Percentiles rank a stretch among this genome's conserved stretches.
Evolutionary conservation across 1,140 invertebrate genomes (phyloP).

Genomic region (Sminthurinus signatus): DNA sequence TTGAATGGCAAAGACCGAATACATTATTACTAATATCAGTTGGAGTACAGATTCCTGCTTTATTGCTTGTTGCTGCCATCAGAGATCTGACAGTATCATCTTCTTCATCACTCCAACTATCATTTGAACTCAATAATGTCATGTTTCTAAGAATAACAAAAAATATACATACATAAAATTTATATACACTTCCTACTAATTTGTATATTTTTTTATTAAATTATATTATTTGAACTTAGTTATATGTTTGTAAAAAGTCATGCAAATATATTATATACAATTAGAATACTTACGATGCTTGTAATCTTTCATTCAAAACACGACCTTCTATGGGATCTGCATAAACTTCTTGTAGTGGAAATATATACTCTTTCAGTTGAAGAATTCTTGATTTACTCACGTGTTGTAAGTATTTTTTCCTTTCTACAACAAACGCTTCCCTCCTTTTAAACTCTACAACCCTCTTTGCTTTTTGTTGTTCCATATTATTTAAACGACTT

Average conservation of each 20-base stretch:
- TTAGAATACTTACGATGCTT: slow-evolving; percentile 15
- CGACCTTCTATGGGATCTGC: not conserved
- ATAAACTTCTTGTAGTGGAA: slow-evolving; percentile 28
- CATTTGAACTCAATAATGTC: slow-evolving; percentile 21
- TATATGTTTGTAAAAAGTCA: no score
- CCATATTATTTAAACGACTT: slow-evolving; percentile 34
- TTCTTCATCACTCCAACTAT: slow-evolving; percentile 48
- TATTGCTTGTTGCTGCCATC: slow-evolving; percentile 67
- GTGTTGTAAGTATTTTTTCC: slow-evolving; percentile 24
- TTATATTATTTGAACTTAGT: no score
- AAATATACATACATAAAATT: slow-evolving; percentile 38
- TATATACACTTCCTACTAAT: slow-evolving; percentile 19
- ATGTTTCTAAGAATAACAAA: slow-evolving; percentile 50
- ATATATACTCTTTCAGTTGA: slow-evolving; percentile 35
- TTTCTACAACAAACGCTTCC: slow-evolving; percentile 6
- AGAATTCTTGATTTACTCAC: slow-evolving; percentile 29
- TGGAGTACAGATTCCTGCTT: slow-evolving; percentile 59
- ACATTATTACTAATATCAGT: slow-evolving; percentile 54
- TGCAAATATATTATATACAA: slow-evolving; percentile 4
- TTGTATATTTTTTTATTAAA: no score
- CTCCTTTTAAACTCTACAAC: slow-evolving; percentile 15
- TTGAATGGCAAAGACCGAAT: slow-evolving; percentile 58
- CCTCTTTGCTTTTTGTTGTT: slow-evolving; percentile 24
- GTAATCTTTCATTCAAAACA: not conserved
- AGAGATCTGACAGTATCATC: slow-evolving; percentile 62